Conservation (phyloP, 2,888 invertebrate species). For the Chirona hameri region DNA sequence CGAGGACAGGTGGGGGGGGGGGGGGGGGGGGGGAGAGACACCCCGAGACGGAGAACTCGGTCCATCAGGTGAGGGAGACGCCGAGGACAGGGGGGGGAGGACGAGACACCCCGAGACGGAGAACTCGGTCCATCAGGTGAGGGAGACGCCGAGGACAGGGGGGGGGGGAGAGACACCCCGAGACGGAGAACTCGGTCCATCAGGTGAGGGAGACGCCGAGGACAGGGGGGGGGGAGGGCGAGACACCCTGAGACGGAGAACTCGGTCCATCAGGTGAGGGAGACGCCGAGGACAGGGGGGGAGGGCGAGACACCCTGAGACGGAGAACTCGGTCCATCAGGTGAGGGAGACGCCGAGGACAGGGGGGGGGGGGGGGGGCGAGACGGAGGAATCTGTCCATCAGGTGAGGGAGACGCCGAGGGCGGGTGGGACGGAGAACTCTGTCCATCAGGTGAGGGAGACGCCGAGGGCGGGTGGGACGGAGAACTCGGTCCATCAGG, state of each 20-base stretch:
- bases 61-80: not conserved
- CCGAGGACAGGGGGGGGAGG: too few species aligned
- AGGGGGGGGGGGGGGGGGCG: too few species aligned
- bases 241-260: constrained; percentile 37
- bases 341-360: not conserved
- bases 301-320: constrained; percentile 41
- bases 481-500: constrained; percentile 12
- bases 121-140: constrained; percentile 1
- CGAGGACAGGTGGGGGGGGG: too few species aligned
- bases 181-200: constrained; percentile 32
- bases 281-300: too few species aligned
- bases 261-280: constrained; percentile 1
- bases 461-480: too few species aligned
- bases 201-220: not conserved
- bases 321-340: constrained; percentile 29
- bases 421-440: constrained; percentile 33
- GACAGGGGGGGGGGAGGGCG: too few species aligned
- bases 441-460: not conserved
- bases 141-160: too few species aligned
- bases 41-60: constrained; percentile 31
- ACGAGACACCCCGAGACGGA: constrained; percentile 41
- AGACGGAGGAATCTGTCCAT: constrained; percentile 32
- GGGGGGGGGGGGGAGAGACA: too few species aligned
- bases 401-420: not conserved
- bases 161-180: constrained; percentile 42